Percentiles rank a stretch among this genome's conserved stretches.
phyloP scores from a whole-genome alignment of 2,888 invertebrate species.

The Oscheius sp. region DNA sequence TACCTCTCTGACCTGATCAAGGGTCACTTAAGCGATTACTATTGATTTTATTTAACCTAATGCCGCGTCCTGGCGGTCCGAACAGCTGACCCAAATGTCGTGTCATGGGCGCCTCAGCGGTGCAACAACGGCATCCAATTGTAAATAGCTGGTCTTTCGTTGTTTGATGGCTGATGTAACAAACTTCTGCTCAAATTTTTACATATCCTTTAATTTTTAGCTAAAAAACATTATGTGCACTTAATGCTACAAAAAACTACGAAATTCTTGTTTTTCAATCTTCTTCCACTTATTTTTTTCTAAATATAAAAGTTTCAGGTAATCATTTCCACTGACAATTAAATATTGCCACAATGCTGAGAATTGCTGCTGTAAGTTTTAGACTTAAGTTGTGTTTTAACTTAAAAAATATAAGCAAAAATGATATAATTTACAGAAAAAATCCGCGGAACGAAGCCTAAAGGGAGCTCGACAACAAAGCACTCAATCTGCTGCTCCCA shows the following conservation, averaged over 20 bases:
- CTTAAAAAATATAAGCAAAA: neutral
- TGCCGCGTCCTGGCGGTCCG: neutral
- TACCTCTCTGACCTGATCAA: no score
- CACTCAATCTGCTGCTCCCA: slow-evolving; percentile 31
- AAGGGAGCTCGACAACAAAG: slow-evolving; percentile 46
- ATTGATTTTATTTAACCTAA: neutral
- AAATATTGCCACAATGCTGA: slow-evolving; percentile 8
- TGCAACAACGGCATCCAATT: slow-evolving; percentile 6
- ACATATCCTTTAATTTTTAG: neutral
- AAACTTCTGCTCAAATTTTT: no score
- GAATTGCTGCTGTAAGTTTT: slow-evolving; percentile 15
- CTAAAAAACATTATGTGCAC: neutral
- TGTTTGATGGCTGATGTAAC: no score
- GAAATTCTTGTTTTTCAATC: neutral
- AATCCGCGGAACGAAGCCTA: slow-evolving; percentile 41
- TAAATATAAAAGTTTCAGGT: neutral
- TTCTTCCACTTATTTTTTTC: neutral
- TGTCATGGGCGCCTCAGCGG: neutral
- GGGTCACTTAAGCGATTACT: no score
- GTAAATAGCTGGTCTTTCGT: slow-evolving; percentile 6
- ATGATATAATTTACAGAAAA: slow-evolving; percentile 36
- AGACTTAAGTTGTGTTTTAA: neutral
- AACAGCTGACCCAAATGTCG: slow-evolving; percentile 11
- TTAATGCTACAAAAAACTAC: neutral
- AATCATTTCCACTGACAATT: neutral